Percentiles rank a stretch among this genome's conserved stretches.
phyloP scores from a whole-genome alignment of 2,113 vertebrate genomes.

The Ceratotherium simum region DNA sequence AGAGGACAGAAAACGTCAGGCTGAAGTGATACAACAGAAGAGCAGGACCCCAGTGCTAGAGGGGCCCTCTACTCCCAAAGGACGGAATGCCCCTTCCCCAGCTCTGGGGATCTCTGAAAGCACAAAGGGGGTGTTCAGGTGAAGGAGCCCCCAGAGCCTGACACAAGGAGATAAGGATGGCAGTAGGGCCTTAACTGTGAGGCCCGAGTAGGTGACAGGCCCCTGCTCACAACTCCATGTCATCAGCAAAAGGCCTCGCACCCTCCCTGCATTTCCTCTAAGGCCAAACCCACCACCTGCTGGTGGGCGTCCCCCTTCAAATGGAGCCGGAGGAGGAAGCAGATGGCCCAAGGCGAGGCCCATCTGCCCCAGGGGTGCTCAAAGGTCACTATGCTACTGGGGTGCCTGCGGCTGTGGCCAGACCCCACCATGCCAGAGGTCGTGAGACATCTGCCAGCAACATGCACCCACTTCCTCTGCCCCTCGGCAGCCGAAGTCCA shows the following conservation, averaged over 20 bases:
- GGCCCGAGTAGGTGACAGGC: not conserved
- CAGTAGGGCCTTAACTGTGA: not conserved
- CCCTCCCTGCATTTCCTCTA: not conserved
- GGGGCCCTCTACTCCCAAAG: not conserved
- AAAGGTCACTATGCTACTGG: constrained; percentile 66
- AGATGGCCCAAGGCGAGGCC: constrained; percentile 69
- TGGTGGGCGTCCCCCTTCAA: constrained; percentile 39
- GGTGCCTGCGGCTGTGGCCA: not conserved
- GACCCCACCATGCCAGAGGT: not conserved
- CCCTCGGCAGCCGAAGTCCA: not conserved
- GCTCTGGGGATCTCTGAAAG: not conserved
- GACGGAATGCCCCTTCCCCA: not conserved
- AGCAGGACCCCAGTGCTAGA: not conserved
- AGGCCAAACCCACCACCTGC: constrained; percentile 66
- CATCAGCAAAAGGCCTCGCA: not conserved
- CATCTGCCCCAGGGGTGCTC: constrained; percentile 59
- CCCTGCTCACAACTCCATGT: not conserved
- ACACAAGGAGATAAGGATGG: not conserved
- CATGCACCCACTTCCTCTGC: not conserved
- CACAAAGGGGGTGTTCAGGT: not conserved
- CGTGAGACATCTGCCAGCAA: not conserved
- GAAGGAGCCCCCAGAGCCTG: not conserved
- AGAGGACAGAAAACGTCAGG: not conserved
- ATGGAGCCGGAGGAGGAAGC: constrained; percentile 3
- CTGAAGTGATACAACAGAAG: not conserved